Conservation (phyloP, 2,888 invertebrate species). For the Cryptocephalus moraei region DNA sequence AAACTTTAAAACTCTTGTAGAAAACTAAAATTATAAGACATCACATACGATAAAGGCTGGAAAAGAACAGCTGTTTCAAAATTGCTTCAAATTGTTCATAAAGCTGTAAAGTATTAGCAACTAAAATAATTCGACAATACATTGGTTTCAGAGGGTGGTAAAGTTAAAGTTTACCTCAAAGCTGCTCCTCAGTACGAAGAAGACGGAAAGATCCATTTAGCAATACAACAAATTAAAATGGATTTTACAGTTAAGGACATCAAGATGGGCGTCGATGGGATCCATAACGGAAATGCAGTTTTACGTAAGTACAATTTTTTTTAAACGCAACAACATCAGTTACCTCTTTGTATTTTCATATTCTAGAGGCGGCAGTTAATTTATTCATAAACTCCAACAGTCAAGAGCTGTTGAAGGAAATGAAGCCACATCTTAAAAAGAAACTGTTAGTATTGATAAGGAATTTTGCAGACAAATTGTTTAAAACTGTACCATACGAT, state of each 20-base stretch:
- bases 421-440: slow-evolving; percentile 73
- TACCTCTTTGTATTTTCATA: background rate
- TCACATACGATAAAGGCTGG: no score
- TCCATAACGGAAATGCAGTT: slow-evolving; percentile 70
- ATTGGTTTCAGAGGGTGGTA: slow-evolving; percentile 59
- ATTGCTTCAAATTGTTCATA: no score
- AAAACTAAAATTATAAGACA: no score
- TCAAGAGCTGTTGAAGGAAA: slow-evolving; percentile 74
- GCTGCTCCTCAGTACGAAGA: slow-evolving; percentile 49
- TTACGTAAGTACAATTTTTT: slow-evolving; percentile 53
- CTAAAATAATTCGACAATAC: no score
- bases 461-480: slow-evolving; percentile 63
- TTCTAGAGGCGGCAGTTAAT: slow-evolving; percentile 72
- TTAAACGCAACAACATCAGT: slow-evolving; percentile 1
- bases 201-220: slow-evolving; percentile 57
- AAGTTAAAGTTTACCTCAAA: slow-evolving; percentile 74
- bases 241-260: slow-evolving; percentile 77
- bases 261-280: slow-evolving; percentile 76
- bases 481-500: slow-evolving; percentile 67
- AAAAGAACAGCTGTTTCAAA: no score
- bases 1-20: no score
- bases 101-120: no score
- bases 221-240: slow-evolving; percentile 68
- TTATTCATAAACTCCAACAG: slow-evolving; percentile 79
- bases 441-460: slow-evolving; percentile 68